Evolutionary conservation across 2,113 vertebrate species (phyloP).

Genomic region (Sebastes fasciatus): DNA sequence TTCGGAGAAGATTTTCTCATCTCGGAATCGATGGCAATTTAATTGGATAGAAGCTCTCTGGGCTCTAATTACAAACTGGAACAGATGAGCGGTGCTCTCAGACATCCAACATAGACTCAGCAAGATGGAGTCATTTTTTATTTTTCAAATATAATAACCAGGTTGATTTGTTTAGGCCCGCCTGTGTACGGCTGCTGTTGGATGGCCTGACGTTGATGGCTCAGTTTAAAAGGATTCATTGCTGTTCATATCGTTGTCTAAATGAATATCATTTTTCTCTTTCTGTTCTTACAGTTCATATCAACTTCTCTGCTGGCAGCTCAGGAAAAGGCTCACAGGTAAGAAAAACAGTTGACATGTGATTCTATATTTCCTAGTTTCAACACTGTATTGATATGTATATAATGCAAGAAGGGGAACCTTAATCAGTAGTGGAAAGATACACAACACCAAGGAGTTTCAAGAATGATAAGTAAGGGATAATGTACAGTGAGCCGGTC

Average conservation of each 20-base stretch:
- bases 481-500: too few relatives aligned
- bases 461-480: too few relatives aligned
- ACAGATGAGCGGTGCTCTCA: constrained; percentile 48
- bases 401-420: too few relatives aligned
- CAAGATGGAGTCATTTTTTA: neutral
- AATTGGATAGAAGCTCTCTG: constrained; percentile 69
- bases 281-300: constrained; percentile 64
- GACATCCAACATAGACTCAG: constrained; percentile 14
- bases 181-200: neutral
- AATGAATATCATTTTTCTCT: constrained; percentile 22
- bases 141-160: neutral
- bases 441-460: too few relatives aligned
- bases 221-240: neutral
- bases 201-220: neutral
- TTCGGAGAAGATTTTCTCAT: constrained; percentile 57
- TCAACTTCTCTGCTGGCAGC: constrained; percentile 60
- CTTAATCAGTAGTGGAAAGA: too few relatives aligned
- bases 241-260: neutral
- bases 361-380: constrained; percentile 12
- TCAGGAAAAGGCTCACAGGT: constrained; percentile 75
- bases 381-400: too few relatives aligned
- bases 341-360: constrained; percentile 42
- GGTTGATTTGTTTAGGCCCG: neutral
- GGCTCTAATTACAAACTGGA: constrained; percentile 72
- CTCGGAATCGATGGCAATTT: constrained; percentile 68